Evolutionary conservation across 2,797 vertebrate genomes (phyloP), one percentile per base, ranked within the genome.

Genomic region (Nannoperca australis): DNA sequence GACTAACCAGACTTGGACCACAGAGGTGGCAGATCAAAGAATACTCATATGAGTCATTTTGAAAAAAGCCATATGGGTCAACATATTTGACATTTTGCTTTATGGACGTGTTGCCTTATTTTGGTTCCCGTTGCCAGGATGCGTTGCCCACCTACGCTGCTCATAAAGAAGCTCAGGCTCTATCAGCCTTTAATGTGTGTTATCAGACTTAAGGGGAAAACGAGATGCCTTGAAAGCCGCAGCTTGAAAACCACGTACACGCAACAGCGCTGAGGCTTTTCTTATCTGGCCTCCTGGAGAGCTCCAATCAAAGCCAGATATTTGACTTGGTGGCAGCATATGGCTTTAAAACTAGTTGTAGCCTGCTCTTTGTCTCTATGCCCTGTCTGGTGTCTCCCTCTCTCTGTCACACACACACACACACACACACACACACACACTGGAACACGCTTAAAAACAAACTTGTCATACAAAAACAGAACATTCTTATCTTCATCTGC

Each of bases 401-500:
- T 32, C n/a, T 24, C 34, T 42, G 55, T 13, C 64, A 9, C 76
- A 58, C 76, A 55, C 63, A 60, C 56, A 68, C 24, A 51, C 61
- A 49, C 53, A 38, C 60, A 58, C 64, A 56, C 67, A 13, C 76
- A 63, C 76, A 58, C 62, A 59, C 56, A 17, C 27, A 42, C 7
- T 67, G 62, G 18, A 73, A 63, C 78, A 30, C 53, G 3, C 80
- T 88, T 53, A 38, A 85, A 85, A 87, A 88, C 83, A 91, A 73
- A 70, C 71, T 50, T 71, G 66, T 87, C 82, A 76, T 66, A 81
- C 40, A 55, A 88, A 86, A 91, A 92, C 87, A 89, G 5, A 54
- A 12, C 56, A 0, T 49, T 53, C 88, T 92, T 93, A 94, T 95
- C 93, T 91, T 74, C 80, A 91, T 91, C 92, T 92, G 67, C 81